A percentile compares a stretch with the other conserved stretches of the same genome.
Conservation (phyloP, 2,113 vertebrate species). For the Fregetta grallaria region DNA sequence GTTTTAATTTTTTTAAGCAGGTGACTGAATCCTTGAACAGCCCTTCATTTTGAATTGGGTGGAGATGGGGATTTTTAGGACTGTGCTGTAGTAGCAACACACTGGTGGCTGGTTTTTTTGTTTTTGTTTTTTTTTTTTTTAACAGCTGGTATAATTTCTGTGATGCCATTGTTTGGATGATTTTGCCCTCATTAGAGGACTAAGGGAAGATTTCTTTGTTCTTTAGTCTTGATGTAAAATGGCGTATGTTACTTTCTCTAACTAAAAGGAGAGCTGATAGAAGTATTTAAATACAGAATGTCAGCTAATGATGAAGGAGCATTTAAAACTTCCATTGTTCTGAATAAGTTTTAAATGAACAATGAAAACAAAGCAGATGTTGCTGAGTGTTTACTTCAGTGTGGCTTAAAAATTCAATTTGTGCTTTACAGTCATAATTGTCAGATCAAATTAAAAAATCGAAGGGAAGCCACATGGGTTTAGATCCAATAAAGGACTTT, state of each 20-base stretch:
- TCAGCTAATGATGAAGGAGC: background rate
- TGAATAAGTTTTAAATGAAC: conserved; percentile 28
- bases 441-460: conserved; percentile 58
- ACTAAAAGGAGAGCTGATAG: background rate
- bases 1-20: background rate
- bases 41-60: background rate
- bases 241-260: background rate
- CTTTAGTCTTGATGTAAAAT: background rate
- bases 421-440: conserved; percentile 47
- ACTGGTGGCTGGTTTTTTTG: background rate
- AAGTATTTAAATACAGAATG: conserved; percentile 17
- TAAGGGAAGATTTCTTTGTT: background rate
- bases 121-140: background rate
- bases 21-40: background rate
- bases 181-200: background rate
- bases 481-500: background rate
- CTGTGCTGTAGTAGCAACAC: background rate
- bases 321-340: conserved; percentile 3
- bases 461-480: conserved; percentile 3
- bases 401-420: conserved; percentile 38
- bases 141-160: background rate
- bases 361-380: conserved; percentile 52
- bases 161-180: background rate
- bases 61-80: background rate
- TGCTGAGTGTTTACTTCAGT: conserved; percentile 47